Conservation (phyloP, 2,113 vertebrate genomes). For the Podarcis raffonei region DNA sequence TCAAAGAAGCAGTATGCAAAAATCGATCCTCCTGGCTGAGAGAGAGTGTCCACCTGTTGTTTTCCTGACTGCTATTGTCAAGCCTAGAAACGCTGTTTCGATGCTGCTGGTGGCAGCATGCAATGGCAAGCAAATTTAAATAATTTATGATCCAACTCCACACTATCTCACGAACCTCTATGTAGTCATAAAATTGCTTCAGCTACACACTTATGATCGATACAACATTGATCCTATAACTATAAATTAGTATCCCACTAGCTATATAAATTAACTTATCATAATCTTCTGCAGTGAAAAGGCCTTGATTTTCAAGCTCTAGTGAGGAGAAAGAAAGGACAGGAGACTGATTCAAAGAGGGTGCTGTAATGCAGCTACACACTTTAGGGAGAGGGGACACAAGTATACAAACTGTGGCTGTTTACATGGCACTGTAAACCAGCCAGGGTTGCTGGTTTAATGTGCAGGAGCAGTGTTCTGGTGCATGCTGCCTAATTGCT, state of each 20-base stretch:
- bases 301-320: neutral
- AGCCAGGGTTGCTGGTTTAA: neutral
- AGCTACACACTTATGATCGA: neutral
- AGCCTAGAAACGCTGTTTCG: neutral
- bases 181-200: neutral
- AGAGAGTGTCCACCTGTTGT: neutral
- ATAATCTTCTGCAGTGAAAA: neutral
- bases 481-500: neutral
- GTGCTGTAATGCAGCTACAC: neutral
- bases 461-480: neutral
- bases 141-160: constrained; percentile 16
- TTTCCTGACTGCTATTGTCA: constrained; percentile 17
- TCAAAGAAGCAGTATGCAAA: neutral
- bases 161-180: neutral
- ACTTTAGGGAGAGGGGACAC: neutral
- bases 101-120: neutral
- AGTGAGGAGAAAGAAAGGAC: neutral
- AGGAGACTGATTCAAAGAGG: neutral
- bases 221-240: constrained; percentile 1
- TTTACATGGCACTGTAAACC: neutral
- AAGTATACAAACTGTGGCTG: neutral
- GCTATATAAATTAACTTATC: neutral
- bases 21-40: constrained; percentile 6
- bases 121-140: constrained; percentile 32
- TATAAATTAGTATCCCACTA: neutral